Evolutionary conservation across 1,140 invertebrate genomes (phyloP).

Genomic region (Heliconius congener): DNA sequence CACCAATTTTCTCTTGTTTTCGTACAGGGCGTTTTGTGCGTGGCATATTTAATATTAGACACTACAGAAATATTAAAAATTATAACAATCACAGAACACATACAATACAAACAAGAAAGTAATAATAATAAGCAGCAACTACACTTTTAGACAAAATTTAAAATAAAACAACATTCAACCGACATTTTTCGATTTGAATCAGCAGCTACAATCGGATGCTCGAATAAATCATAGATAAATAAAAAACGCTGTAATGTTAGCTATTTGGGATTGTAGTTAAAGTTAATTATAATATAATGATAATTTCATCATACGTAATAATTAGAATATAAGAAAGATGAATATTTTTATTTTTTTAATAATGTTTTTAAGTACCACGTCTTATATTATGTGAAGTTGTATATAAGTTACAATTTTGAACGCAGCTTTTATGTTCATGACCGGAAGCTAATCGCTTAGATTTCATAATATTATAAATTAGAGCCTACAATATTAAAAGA

Average conservation of each 20-base stretch:
- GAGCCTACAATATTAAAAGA: neutral
- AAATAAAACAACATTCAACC: constrained; percentile 31
- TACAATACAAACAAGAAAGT: no score
- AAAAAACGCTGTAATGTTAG: neutral
- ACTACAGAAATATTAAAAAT: no score
- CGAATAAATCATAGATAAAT: no score
- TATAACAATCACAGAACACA: neutral
- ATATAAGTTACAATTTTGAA: neutral
- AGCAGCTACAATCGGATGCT: neutral
- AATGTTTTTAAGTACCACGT: neutral
- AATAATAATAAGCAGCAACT: neutral
- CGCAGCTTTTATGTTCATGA: neutral
- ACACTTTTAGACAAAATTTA: constrained; percentile 37
- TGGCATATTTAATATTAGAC: constrained; percentile 56
- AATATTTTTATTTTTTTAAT: neutral
- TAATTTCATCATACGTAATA: neutral
- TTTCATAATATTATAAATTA: neutral
- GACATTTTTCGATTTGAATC: constrained; percentile 39
- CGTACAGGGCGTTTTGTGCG: constrained; percentile 66
- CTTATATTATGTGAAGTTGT: neutral
- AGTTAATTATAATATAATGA: neutral
- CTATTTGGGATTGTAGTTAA: neutral
- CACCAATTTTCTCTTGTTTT: constrained; percentile 57
- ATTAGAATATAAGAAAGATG: neutral
- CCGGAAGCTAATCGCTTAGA: neutral